These are phyloP conservation scores for Drosophila grimshawi DNA, from an alignment of 1,140 invertebrate genomes.

Conservation along the genomic window DNA sequence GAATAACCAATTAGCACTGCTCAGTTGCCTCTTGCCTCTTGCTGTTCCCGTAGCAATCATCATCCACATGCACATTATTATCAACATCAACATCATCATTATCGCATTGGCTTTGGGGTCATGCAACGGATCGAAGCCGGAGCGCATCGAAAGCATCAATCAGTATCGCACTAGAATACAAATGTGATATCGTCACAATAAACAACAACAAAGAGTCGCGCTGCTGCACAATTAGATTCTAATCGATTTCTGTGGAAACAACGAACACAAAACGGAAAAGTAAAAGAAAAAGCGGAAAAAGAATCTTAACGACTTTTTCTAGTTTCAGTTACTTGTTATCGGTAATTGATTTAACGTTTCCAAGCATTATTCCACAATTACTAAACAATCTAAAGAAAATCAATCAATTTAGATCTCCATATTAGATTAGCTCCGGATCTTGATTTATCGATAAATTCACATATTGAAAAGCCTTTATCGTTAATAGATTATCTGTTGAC, in stretches of 20 bases:
- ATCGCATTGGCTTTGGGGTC: slow-evolving; percentile 35
- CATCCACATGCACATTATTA: slow-evolving; percentile 3
- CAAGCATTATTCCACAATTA: too few relatives aligned
- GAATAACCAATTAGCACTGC: slow-evolving; percentile 78
- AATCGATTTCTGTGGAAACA: not conserved
- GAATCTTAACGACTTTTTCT: not conserved
- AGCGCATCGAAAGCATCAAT: slow-evolving; percentile 14
- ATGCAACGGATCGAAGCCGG: slow-evolving; percentile 21
- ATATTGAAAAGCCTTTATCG: too few relatives aligned
- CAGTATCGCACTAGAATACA: not conserved
- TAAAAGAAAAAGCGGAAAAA: slow-evolving; percentile 2
- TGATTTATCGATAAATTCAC: too few relatives aligned
- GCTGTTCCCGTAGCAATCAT: slow-evolving; percentile 22
- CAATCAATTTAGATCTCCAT: too few relatives aligned
- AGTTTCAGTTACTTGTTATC: not conserved
- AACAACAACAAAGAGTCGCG: too few relatives aligned
- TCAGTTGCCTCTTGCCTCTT: slow-evolving; percentile 43
- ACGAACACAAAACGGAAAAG: not conserved
- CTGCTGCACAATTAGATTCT: not conserved
- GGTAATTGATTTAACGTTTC: not conserved
- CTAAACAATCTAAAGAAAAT: too few relatives aligned
- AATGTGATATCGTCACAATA: not conserved
- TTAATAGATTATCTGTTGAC: too few relatives aligned
- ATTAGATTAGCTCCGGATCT: too few relatives aligned
- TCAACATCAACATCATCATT: slow-evolving; percentile 5